phyloP scores from a whole-genome alignment of 2,888 invertebrate species.

The Encarsia formosa region DNA sequence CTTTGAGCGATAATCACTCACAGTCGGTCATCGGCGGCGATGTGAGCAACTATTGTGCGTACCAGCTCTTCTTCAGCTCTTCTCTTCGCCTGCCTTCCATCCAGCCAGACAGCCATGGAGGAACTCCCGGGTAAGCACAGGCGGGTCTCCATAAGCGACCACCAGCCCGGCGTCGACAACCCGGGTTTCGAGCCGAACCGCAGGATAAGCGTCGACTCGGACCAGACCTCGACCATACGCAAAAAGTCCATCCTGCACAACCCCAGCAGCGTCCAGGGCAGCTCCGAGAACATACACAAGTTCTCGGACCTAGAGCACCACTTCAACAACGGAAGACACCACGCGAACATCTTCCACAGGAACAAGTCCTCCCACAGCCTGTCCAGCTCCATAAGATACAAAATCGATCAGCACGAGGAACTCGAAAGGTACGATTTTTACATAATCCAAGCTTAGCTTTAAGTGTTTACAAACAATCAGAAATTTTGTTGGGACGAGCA shows the following conservation, averaged over 20 bases:
- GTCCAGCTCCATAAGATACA: conserved; percentile 48
- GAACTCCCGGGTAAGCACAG: conserved; percentile 31
- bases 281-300: conserved; percentile 46
- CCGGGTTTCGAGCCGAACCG: conserved; percentile 43
- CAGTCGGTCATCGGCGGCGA: too few species aligned
- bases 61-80: too few species aligned
- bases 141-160: conserved; percentile 48
- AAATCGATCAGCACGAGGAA: conserved; percentile 48
- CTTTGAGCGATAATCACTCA: too few species aligned
- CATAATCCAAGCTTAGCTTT: not conserved
- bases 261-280: conserved; percentile 40
- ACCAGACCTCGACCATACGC: conserved; percentile 36
- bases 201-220: conserved; percentile 34
- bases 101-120: conserved; percentile 26
- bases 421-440: conserved; percentile 38
- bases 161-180: conserved; percentile 42
- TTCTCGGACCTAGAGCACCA: conserved; percentile 28
- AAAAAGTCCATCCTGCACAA: conserved; percentile 46
- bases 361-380: conserved; percentile 48
- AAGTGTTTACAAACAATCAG: not conserved
- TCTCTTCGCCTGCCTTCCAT: too few species aligned
- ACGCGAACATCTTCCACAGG: conserved; percentile 25
- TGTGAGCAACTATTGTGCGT: too few species aligned
- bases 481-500: not conserved
- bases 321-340: not conserved